Evolutionary conservation across 1,140 invertebrate genomes (phyloP).

Genomic region (Caenorhabditis remanei): DNA sequence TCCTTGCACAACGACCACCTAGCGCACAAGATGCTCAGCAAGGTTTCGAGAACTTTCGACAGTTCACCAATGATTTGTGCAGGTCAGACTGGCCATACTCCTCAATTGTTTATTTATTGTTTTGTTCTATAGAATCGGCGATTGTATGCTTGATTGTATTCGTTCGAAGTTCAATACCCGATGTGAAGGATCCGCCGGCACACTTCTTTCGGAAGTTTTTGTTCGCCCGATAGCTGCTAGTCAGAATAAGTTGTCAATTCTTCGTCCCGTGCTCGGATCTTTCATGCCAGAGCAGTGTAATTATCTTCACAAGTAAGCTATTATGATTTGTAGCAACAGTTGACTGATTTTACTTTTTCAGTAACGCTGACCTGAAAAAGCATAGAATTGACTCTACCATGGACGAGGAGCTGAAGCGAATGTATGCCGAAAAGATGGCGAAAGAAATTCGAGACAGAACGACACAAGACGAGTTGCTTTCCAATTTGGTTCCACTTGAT

Average conservation of each 20-base stretch:
- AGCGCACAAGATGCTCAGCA: slow-evolving; percentile 1
- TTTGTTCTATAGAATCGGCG: slow-evolving; percentile 3
- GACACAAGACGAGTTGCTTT: background rate
- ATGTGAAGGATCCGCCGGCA: slow-evolving; percentile 53
- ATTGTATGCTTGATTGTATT: slow-evolving; percentile 54
- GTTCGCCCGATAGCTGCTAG: slow-evolving; percentile 52
- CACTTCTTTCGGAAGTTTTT: slow-evolving; percentile 56
- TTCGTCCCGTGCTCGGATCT: slow-evolving; percentile 34
- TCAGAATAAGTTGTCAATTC: slow-evolving; percentile 37
- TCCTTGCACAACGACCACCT: slow-evolving; percentile 2
- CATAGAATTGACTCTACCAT: slow-evolving; percentile 37
- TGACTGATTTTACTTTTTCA: background rate
- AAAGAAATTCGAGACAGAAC: slow-evolving; percentile 6
- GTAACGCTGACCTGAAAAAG: slow-evolving; percentile 36
- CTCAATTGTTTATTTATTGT: background rate
- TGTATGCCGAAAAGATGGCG: slow-evolving; percentile 53
- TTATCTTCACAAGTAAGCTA: slow-evolving; percentile 24
- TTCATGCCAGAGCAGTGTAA: slow-evolving; percentile 56
- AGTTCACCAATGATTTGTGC: slow-evolving; percentile 21
- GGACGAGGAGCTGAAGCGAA: slow-evolving; percentile 49
- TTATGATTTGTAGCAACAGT: background rate
- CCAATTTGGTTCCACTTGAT: slow-evolving; percentile 32
- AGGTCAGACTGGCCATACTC: background rate
- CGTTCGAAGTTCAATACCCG: slow-evolving; percentile 54
- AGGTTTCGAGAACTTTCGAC: slow-evolving; percentile 24